phyloP scores from a whole-genome alignment of 2,888 invertebrate genomes.

The Polydrusus tereticollis region DNA sequence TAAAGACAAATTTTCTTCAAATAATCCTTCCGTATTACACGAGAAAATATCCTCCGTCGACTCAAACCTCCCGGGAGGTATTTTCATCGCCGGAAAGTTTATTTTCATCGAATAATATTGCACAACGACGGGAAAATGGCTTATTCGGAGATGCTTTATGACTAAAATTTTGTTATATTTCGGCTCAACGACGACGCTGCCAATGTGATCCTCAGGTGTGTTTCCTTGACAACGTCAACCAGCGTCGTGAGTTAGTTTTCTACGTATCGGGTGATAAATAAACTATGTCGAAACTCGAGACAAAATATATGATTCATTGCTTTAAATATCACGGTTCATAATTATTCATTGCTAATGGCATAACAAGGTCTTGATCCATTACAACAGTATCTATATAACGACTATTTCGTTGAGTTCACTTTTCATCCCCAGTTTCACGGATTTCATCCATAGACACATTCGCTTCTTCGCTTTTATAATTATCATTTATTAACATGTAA shows the following conservation, averaged over 20 bases:
- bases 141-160: conserved; percentile 46
- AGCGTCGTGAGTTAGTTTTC: neutral
- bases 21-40: conserved; percentile 26
- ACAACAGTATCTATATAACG: too few species aligned
- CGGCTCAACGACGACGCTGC: neutral
- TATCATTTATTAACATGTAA: too few species aligned
- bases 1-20: conserved; percentile 19
- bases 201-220: conserved; percentile 40
- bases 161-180: conserved; percentile 45
- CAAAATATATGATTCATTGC: too few species aligned
- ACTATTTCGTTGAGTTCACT: too few species aligned
- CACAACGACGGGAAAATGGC: conserved; percentile 46
- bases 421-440: too few species aligned
- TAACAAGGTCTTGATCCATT: too few species aligned
- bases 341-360: too few species aligned
- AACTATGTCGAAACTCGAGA: neutral
- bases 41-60: conserved; percentile 30
- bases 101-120: conserved; percentile 50
- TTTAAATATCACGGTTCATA: too few species aligned
- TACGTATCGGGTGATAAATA: neutral
- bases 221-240: conserved; percentile 25
- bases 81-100: conserved; percentile 45
- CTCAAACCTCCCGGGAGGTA: conserved; percentile 34
- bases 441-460: too few species aligned
- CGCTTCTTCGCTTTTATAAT: too few species aligned